These are phyloP conservation scores for Phasia obesa DNA, from an alignment of 2,888 invertebrate species.

Conservation along the genomic window DNA sequence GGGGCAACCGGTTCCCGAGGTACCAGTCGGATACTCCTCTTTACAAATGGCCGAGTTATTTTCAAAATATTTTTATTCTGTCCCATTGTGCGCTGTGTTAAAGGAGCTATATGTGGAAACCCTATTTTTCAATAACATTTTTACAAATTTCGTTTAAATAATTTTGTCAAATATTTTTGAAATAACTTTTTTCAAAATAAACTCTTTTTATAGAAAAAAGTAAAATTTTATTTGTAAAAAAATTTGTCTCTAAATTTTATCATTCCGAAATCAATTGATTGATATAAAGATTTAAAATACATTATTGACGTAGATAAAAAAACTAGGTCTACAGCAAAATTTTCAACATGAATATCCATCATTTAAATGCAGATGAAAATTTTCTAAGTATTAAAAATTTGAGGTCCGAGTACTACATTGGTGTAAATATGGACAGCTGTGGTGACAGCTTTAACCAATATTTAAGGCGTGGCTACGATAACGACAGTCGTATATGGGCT, in stretches of 20 bases:
- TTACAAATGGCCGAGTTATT: no score
- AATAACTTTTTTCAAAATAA: not conserved
- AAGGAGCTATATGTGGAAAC: not conserved
- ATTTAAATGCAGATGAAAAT: slow-evolving; percentile 1
- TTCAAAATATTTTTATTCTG: no score
- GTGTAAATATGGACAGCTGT: not conserved
- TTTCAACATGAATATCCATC: slow-evolving; percentile 5
- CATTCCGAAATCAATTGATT: not conserved
- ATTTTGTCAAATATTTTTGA: slow-evolving; percentile 17
- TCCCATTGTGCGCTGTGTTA: no score
- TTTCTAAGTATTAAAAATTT: not conserved
- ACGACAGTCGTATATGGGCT: slow-evolving; percentile 53
- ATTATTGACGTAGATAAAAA: not conserved
- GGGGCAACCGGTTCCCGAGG: no score
- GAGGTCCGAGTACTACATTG: slow-evolving; percentile 28
- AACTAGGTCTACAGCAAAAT: not conserved
- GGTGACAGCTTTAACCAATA: not conserved
- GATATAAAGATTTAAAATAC: not conserved
- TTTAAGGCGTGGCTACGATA: not conserved
- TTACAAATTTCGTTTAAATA: not conserved
- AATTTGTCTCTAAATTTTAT: not conserved
- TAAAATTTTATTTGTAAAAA: slow-evolving; percentile 4
- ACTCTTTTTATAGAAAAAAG: not conserved
- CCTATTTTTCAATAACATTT: not conserved
- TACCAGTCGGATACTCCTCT: no score